Conservation (phyloP, 1,140 invertebrate genomes). For the Cephus cinctus region DNA sequence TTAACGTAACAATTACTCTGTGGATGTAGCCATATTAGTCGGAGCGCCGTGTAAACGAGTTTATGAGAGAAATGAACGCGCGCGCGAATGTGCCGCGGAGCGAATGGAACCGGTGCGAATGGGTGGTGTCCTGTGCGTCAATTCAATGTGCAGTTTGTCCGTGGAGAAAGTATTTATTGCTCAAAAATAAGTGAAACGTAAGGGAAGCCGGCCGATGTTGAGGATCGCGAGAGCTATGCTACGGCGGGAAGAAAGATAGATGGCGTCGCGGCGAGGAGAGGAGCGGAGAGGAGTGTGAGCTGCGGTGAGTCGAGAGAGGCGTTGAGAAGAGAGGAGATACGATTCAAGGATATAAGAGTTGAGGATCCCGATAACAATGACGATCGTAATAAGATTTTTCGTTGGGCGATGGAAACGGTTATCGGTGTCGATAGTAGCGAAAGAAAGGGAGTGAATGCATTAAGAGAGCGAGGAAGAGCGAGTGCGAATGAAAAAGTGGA, state of each 20-base stretch:
- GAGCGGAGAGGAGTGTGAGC: no score
- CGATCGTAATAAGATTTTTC: no score
- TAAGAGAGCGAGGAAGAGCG: not conserved
- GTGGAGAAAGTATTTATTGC: conserved; percentile 59
- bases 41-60: conserved; percentile 15
- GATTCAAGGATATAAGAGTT: no score
- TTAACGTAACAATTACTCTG: conserved; percentile 53
- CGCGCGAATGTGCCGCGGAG: conserved; percentile 18
- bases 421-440: not conserved
- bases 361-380: no score
- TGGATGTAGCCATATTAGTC: conserved; percentile 53
- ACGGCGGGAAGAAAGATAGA: no score
- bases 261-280: no score
- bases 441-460: not conserved
- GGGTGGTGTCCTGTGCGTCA: conserved; percentile 51
- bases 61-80: conserved; percentile 11
- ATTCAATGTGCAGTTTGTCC: conserved; percentile 54
- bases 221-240: no score
- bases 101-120: conserved; percentile 14
- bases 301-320: no score
- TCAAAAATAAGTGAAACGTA: conserved; percentile 50
- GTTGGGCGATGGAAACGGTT: no score
- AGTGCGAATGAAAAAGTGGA: not conserved
- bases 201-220: no score
- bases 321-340: no score